A percentile compares a stretch with the other conserved stretches of the same genome.
Evolutionary conservation across 1,140 invertebrate genomes (phyloP).

Genomic region (Camponotus vicinus): DNA sequence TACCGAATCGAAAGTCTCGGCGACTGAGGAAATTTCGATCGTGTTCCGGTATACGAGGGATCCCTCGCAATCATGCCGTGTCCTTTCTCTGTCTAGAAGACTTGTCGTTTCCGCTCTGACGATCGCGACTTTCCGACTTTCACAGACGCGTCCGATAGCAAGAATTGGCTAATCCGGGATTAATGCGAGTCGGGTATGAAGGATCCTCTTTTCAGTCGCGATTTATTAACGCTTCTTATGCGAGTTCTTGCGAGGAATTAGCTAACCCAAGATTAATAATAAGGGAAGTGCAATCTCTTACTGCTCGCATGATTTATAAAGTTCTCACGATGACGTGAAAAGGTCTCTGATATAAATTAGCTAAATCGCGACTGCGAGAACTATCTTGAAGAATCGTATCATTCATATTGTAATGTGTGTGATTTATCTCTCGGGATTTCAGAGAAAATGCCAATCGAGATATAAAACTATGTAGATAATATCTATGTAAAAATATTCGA

Average conservation of each 20-base stretch:
- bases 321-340: neutral
- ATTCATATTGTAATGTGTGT: neutral
- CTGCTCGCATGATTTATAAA: slow-evolving; percentile 17
- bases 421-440: neutral
- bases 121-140: slow-evolving; percentile 64
- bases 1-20: slow-evolving; percentile 20
- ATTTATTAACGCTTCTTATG: slow-evolving; percentile 32
- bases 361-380: neutral
- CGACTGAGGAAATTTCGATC: slow-evolving; percentile 36
- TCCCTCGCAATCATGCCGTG: slow-evolving; percentile 34
- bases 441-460: neutral
- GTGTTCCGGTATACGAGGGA: slow-evolving; percentile 45
- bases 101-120: slow-evolving; percentile 62
- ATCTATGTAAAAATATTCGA: neutral
- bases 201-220: slow-evolving; percentile 16
- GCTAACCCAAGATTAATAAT: slow-evolving; percentile 32
- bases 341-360: neutral
- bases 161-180: slow-evolving; percentile 31
- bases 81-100: slow-evolving; percentile 33
- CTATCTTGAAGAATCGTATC: slow-evolving; percentile 12
- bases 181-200: slow-evolving; percentile 16
- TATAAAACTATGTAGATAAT: neutral
- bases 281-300: neutral
- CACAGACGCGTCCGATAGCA: slow-evolving; percentile 7
- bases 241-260: slow-evolving; percentile 15